Base-by-base conservation (phyloP, 2,888 invertebrate genomes). In the Apamea epomidion region DNA sequence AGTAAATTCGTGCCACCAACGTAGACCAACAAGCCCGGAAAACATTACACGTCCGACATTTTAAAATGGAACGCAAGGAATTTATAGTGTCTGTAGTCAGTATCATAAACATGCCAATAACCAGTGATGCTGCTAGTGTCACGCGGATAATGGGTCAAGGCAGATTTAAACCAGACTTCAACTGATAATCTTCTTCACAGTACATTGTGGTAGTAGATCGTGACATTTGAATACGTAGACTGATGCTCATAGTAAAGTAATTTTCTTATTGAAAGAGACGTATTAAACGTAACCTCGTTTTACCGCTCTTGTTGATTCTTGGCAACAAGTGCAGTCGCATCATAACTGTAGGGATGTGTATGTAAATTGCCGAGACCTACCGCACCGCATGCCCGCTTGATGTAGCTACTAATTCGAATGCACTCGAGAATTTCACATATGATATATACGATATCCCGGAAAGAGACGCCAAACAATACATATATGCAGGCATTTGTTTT, bases 81-180 rank as follows among this genome's bases (percentile, higher is more conserved):
- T 90, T 89, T 88, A 82, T 85, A 87, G 81, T 78, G 86, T 78
- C 77, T 83, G 87, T 85, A 91, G 87, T 84, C 85, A 83, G 87
- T 84, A 86, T 90, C 84, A 90, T 92, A 90, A 92, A 91, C 89
- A 91, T 91, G 91, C 90, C 92, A 93, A 93, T 93, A 91, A 83
- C 86, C 78, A 83, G 85, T 80, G 89, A 88, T 78, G 88, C 84
- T 89, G 87, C 82, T 88, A 85, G 80, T 89, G 89, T 90, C 89
- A 87, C 89, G 84, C 67, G 78, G 68, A 82, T 91, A 89, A 87
- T 93, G 88, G 94, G 93, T 93, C 94, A 94, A 84, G 76, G 86
- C 84, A 85, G 86, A 90, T 90, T 91, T 90, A 90, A 88, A 90
- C 88, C 87, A 77, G 73, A 83, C 82, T 84, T 54, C 73, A 79